Conservation (phyloP, 2,888 invertebrate species). For the Magallana nippona region DNA sequence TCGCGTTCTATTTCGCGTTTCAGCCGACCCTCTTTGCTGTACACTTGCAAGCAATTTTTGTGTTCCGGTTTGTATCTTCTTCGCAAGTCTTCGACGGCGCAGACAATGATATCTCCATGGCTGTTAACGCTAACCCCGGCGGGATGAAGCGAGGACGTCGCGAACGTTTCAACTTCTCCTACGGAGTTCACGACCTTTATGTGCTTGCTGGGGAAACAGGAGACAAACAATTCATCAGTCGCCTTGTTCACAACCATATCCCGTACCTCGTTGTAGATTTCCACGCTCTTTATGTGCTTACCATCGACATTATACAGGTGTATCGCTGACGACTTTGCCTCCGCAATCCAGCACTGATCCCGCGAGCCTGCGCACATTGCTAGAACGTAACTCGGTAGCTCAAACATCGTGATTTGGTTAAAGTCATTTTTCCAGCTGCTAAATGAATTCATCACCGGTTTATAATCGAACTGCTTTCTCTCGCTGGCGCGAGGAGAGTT, state of each 20-base stretch:
- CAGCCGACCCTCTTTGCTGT: conserved; percentile 46
- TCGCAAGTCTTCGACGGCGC: conserved; percentile 48
- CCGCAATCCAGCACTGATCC: conserved; percentile 52
- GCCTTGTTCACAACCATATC: conserved; percentile 50
- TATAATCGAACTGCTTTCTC: conserved; percentile 48
- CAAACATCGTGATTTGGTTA: conserved; percentile 48
- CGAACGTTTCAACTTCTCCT: conserved; percentile 43
- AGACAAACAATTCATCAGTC: conserved; percentile 49
- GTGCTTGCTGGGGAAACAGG: conserved; percentile 49
- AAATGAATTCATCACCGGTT: conserved; percentile 5
- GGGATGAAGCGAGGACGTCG: conserved; percentile 46
- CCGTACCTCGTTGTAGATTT: conserved; percentile 48
- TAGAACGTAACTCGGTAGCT: conserved; percentile 49
- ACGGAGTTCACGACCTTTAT: conserved; percentile 48
- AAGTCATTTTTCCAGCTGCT: conserved; percentile 47
- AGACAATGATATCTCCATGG: conserved; percentile 49
- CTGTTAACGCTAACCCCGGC: conserved; percentile 48
- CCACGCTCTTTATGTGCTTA: conserved; percentile 47
- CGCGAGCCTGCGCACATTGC: conserved; percentile 49
- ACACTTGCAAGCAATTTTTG: conserved; percentile 47
- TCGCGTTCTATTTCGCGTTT: conserved; percentile 50
- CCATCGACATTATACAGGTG: conserved; percentile 50
- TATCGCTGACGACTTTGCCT: conserved; percentile 50
- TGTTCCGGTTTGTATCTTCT: conserved; percentile 50
- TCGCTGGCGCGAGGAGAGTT: conserved; percentile 49